These are phyloP conservation scores for Hirtodrosophila alboralis DNA, from an alignment of 2,888 invertebrate species.

Conservation along the genomic window DNA sequence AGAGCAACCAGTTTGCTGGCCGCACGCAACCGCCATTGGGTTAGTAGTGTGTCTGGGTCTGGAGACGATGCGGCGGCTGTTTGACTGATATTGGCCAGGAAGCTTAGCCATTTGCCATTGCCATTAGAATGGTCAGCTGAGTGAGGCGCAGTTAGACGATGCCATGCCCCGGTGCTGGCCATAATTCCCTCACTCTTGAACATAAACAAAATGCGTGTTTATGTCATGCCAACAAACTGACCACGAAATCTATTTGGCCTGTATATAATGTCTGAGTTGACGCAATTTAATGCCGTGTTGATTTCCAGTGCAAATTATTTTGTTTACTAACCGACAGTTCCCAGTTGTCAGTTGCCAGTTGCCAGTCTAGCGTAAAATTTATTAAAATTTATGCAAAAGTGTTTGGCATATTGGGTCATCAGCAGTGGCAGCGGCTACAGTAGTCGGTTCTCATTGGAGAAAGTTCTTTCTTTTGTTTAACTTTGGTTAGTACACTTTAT, in stretches of 20 bases:
- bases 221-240: conserved; percentile 37
- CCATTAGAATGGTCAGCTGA: conserved; percentile 21
- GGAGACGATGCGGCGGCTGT: conserved; percentile 43
- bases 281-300: conserved; percentile 71
- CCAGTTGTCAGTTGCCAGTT: conserved; percentile 16
- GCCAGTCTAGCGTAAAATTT: conserved; percentile 65
- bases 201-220: conserved; percentile 39
- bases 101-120: conserved; percentile 31
- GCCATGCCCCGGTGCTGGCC: conserved; percentile 21
- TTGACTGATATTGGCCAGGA: conserved; percentile 21
- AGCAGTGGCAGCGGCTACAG: conserved; percentile 17
- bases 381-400: conserved; percentile 76
- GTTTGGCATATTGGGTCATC: conserved; percentile 73
- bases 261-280: conserved; percentile 56
- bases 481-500: conserved; percentile 65
- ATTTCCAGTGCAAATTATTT: conserved; percentile 68
- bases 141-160: conserved; percentile 34
- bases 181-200: conserved; percentile 28
- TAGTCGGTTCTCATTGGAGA: conserved; percentile 55
- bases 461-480: conserved; percentile 71
- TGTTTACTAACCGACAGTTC: conserved; percentile 34
- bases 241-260: conserved; percentile 39
- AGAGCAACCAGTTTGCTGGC: conserved; percentile 70
- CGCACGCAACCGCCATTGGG: conserved; percentile 68
- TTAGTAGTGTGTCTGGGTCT: conserved; percentile 66